A percentile compares a stretch with the other conserved stretches of the same genome.
These are phyloP conservation scores for Sphaerodactylus townsendi DNA, from an alignment of 2,113 vertebrate genomes.

Conservation along the genomic window DNA sequence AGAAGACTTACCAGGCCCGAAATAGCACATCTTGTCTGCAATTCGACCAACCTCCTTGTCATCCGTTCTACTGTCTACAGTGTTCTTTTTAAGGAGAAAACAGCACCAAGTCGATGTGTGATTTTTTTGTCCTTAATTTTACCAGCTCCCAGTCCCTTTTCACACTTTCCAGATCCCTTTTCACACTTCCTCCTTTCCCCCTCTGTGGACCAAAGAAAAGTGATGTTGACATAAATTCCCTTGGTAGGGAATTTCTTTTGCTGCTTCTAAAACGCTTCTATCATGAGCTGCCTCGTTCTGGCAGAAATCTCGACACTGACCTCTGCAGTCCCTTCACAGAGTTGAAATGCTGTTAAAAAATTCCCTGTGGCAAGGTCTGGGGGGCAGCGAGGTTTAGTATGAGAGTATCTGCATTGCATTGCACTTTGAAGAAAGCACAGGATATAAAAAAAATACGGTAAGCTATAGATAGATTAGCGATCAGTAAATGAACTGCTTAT, in stretches of 20 bases:
- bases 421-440: background rate
- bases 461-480: background rate
- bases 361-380: background rate
- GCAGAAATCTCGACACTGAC: background rate
- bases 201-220: background rate
- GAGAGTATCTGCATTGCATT: background rate
- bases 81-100: background rate
- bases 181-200: too few relatives aligned
- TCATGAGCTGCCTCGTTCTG: background rate
- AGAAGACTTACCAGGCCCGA: background rate
- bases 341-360: background rate
- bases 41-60: background rate
- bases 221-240: background rate
- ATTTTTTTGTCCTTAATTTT: background rate
- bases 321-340: background rate
- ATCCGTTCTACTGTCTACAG: background rate
- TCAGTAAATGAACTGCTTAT: background rate
- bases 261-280: background rate
- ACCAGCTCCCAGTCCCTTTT: background rate
- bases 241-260: accelerated
- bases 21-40: background rate
- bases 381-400: background rate
- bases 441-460: too few relatives aligned
- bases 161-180: background rate
- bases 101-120: background rate